phyloP scores from a whole-genome alignment of 2,888 invertebrate species.

The Cheilosia variabilis region DNA sequence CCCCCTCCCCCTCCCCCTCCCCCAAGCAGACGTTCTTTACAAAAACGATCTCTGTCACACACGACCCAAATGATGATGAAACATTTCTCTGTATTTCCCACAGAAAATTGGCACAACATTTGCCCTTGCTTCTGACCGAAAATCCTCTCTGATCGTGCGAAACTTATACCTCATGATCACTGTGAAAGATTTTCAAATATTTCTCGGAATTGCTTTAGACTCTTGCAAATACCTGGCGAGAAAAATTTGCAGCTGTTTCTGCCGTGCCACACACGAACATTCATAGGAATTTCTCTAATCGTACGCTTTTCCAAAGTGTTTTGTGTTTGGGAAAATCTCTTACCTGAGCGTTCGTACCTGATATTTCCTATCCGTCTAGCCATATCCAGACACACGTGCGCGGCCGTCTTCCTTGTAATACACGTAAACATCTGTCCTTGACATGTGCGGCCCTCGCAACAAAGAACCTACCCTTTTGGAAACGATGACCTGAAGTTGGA shows the following conservation, averaged over 20 bases:
- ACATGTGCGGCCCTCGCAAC: neutral
- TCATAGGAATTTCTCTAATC: neutral
- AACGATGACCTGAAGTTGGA: slow-evolving; percentile 25
- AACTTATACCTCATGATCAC: neutral
- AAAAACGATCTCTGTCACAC: no score
- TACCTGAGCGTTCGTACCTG: slow-evolving; percentile 26
- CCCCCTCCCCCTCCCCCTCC: no score
- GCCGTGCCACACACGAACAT: slow-evolving; percentile 17
- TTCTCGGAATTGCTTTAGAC: neutral
- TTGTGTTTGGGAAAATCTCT: neutral
- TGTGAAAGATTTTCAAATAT: neutral
- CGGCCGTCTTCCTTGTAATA: slow-evolving; percentile 11
- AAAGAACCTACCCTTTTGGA: neutral
- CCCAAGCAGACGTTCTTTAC: no score
- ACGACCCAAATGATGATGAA: no score
- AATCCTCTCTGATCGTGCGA: neutral
- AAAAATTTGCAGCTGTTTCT: slow-evolving; percentile 15
- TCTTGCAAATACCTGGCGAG: neutral
- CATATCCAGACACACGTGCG: slow-evolving; percentile 48
- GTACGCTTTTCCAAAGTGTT: slow-evolving; percentile 39
- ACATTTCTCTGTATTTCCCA: no score
- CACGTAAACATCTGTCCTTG: slow-evolving; percentile 35
- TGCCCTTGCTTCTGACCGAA: no score
- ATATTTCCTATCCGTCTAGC: slow-evolving; percentile 38
- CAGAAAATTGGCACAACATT: no score